Base-by-base conservation (phyloP, 2,888 invertebrate genomes). In the Spodoptera littoralis region DNA sequence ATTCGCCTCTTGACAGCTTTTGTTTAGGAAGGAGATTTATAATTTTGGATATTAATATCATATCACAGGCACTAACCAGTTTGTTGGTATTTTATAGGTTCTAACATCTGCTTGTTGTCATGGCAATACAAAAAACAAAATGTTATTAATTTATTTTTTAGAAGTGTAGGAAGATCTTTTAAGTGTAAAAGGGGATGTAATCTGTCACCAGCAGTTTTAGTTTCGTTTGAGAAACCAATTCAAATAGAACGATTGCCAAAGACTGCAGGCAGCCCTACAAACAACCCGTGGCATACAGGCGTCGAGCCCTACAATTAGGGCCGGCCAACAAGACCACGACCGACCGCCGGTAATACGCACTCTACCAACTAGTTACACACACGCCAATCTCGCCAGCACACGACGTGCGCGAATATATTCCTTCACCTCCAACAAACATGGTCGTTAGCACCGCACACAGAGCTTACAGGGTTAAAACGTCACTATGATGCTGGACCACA, bases 271-370 rank as follows among this genome's bases (percentile, higher is more conserved):
- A 92, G 67, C 92, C 92, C 92, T 92, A 84, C 73, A 73, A 82
- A 85, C 84, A 82, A 87, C 75, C 67, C 80, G 79, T 80, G 83
- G 87, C 84, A 84, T 83, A 86, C 86, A 92, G 92, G 93, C 93
- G 93, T 92, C 90, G 93, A 91, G 92, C 89, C 93, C 94, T 93
- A 91, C 93, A 94, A 94, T 94, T 94, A 94, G 91, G 87, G 82
- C 83, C 82, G 80, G 70, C 85, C 89, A 92, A 91, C 89, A 91
- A 90, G 88, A 91, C 84, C 83, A 88, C 81, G 82, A 84, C 61
- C 73, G 71, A 72, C 77, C 81, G 81, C 83, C 82, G 88, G 89
- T 93, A 92, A 93, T 92, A 92, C 88, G 89, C 90, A 90, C 90
- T 90, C 84, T 83, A 86, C 88, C 87, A 88, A 85, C 93, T 92